phyloP scores from a whole-genome alignment of 2,888 invertebrate species.

The Augochlorella aurata region DNA sequence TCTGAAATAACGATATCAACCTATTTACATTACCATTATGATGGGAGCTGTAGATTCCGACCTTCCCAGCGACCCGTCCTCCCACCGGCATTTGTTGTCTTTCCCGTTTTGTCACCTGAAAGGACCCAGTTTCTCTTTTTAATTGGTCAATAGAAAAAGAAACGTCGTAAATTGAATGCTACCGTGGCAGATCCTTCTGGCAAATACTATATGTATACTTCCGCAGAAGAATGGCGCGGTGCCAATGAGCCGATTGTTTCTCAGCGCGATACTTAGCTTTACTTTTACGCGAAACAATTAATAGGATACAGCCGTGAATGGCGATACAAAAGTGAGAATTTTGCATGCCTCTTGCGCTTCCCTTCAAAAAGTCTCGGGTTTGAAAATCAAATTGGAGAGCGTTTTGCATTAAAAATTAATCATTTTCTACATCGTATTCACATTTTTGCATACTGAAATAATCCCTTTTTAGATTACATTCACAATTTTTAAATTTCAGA shows the following conservation, averaged over 20 bases:
- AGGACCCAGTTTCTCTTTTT: slow-evolving; percentile 11
- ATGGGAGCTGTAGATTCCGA: slow-evolving; percentile 89
- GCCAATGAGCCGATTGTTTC: background rate
- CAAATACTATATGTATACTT: background rate
- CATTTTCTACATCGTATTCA: too few relatives aligned
- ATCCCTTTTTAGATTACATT: too few relatives aligned
- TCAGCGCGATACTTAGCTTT: too few relatives aligned
- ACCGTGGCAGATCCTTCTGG: background rate
- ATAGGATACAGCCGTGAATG: too few relatives aligned
- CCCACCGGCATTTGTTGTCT: slow-evolving; percentile 84
- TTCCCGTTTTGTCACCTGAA: slow-evolving; percentile 68
- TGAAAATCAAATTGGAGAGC: too few relatives aligned
- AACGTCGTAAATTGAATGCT: background rate
- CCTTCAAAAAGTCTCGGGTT: too few relatives aligned
- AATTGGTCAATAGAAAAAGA: background rate
- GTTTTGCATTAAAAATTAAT: too few relatives aligned
- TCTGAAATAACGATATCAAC: slow-evolving; percentile 41
- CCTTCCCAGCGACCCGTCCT: slow-evolving; percentile 90
- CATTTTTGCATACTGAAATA: too few relatives aligned
- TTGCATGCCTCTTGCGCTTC: too few relatives aligned
- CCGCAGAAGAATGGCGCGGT: background rate
- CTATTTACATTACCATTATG: slow-evolving; percentile 86
- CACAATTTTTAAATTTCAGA: too few relatives aligned
- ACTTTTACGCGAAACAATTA: too few relatives aligned
- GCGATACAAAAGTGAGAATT: too few relatives aligned